Conservation (phyloP, 2,113 vertebrate species). For the Terrapene triunguis region DNA sequence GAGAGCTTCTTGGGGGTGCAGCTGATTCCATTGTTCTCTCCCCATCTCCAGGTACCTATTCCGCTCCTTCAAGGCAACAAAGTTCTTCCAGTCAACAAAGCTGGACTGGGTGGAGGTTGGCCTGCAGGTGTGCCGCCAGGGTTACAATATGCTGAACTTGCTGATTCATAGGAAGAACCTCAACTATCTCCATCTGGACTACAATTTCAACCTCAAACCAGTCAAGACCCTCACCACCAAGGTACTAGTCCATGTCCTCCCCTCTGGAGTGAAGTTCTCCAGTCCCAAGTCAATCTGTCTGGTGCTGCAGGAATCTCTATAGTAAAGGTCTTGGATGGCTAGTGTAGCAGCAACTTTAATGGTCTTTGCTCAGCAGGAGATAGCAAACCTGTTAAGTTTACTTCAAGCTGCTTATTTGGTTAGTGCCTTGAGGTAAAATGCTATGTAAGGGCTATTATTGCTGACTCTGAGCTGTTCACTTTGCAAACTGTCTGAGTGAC, state of each 20-base stretch:
- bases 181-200: constrained; percentile 98
- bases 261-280: neutral
- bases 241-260: constrained; percentile 73
- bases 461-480: neutral
- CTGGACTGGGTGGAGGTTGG: constrained; percentile 99
- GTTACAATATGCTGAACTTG: constrained; percentile 99
- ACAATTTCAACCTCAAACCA: constrained; percentile 98
- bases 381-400: neutral
- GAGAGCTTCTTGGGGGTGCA: neutral
- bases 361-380: neutral
- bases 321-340: neutral
- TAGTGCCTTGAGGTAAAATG: neutral
- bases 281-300: neutral
- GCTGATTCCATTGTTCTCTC: neutral
- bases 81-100: constrained; percentile 99
- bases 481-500: neutral
- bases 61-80: constrained; percentile 98
- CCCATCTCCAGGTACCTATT: constrained; percentile 90
- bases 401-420: neutral
- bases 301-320: neutral
- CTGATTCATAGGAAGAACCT: constrained; percentile 99
- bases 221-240: constrained; percentile 99
- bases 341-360: neutral
- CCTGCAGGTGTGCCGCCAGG: constrained; percentile 96
- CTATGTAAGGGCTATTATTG: neutral